Conservation (phyloP, 2,113 vertebrate genomes). For the Lampris megalopsis region DNA sequence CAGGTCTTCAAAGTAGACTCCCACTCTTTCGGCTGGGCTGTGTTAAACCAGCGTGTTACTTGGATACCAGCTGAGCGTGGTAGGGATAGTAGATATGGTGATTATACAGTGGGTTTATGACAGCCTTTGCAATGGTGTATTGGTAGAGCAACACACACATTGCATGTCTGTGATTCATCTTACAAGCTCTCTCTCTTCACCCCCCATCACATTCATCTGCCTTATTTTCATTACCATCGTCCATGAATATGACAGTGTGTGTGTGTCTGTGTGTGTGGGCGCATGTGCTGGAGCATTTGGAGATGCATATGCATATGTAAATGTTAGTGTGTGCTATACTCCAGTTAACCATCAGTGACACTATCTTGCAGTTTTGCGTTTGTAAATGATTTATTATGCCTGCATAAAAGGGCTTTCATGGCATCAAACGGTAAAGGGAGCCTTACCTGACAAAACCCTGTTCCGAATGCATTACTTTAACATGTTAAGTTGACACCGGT, state of each 20-base stretch:
- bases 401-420: slow-evolving; percentile 10
- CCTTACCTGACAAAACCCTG: slow-evolving; percentile 32
- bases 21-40: slow-evolving; percentile 71
- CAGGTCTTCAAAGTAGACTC: slow-evolving; percentile 71
- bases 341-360: slow-evolving; percentile 10
- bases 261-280: slow-evolving; percentile 12
- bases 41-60: slow-evolving; percentile 68
- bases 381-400: slow-evolving; percentile 41
- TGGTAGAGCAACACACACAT: slow-evolving; percentile 23
- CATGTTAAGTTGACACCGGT: slow-evolving; percentile 61
- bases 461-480: slow-evolving; percentile 48
- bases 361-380: slow-evolving; percentile 32
- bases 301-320: slow-evolving; percentile 1
- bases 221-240: slow-evolving; percentile 46
- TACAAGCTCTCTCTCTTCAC: slow-evolving; percentile 55
- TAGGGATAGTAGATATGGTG: slow-evolving; percentile 59
- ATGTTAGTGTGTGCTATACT: not conserved
- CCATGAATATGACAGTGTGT: slow-evolving; percentile 32
- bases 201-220: slow-evolving; percentile 43
- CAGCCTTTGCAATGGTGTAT: slow-evolving; percentile 47
- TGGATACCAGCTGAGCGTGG: slow-evolving; percentile 64
- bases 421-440: slow-evolving; percentile 10
- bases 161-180: slow-evolving; percentile 63
- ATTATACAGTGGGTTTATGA: slow-evolving; percentile 43
- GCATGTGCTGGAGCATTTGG: not conserved